Percentiles rank a stretch among this genome's conserved stretches.
Conservation (phyloP, 2,797 vertebrate species). For the Lindbergichthys nudifrons region DNA sequence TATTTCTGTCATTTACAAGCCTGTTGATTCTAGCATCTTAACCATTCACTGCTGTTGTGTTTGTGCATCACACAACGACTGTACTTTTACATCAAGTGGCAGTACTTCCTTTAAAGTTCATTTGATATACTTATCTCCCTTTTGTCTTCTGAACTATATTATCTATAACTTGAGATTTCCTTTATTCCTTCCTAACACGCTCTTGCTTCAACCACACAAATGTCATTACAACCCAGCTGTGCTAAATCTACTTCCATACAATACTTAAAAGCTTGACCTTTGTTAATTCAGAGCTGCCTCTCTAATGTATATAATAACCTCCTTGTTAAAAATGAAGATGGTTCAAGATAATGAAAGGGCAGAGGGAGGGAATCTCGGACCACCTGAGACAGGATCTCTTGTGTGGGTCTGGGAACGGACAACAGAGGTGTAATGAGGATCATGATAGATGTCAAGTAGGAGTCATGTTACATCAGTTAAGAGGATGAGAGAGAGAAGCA, state of each 20-base stretch:
- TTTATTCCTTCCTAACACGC: background rate
- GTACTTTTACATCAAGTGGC: background rate
- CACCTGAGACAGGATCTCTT: slow-evolving; percentile 60
- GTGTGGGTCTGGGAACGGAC: slow-evolving; percentile 64
- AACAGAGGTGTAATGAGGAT: slow-evolving; percentile 69
- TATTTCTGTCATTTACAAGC: slow-evolving; percentile 8
- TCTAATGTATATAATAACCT: slow-evolving; percentile 27
- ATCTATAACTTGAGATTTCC: background rate
- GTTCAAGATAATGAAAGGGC: slow-evolving; percentile 1
- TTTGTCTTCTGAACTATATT: background rate
- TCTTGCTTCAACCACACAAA: slow-evolving; percentile 2
- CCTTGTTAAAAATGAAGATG: slow-evolving; percentile 36
- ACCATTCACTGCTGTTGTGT: slow-evolving; percentile 1
- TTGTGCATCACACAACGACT: background rate
- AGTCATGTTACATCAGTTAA: slow-evolving; percentile 63
- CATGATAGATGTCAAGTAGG: slow-evolving; percentile 71
- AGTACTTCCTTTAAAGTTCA: background rate
- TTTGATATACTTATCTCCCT: background rate
- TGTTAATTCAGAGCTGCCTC: slow-evolving; percentile 46
- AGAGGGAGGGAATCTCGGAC: slow-evolving; percentile 24
- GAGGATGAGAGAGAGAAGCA: slow-evolving; percentile 33
- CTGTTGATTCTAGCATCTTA: slow-evolving; percentile 10
- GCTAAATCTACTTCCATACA: slow-evolving; percentile 14
- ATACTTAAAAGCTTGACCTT: slow-evolving; percentile 46
- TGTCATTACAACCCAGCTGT: slow-evolving; percentile 37